These are phyloP conservation scores for Myotis davidii DNA, from an alignment of 2,113 vertebrate genomes.

Conservation along the genomic window DNA sequence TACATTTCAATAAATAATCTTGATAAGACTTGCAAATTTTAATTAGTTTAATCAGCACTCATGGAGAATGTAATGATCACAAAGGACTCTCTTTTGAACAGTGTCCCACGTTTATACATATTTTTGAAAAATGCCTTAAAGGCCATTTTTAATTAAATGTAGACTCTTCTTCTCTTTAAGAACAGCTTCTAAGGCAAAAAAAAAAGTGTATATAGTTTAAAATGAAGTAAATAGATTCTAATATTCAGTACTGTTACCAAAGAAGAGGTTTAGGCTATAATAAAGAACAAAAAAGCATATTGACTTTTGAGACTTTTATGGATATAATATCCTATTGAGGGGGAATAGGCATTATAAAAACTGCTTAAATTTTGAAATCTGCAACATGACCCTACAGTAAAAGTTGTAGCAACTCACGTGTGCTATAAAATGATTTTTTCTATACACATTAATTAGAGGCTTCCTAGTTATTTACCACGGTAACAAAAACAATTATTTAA, in stretches of 20 bases:
- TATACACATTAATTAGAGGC: not conserved
- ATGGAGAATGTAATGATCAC: slow-evolving; percentile 29
- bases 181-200: slow-evolving; percentile 53
- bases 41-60: slow-evolving; percentile 59
- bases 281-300: not conserved
- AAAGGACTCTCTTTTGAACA: slow-evolving; percentile 51
- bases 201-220: slow-evolving; percentile 44
- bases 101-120: not conserved
- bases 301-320: not conserved
- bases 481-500: not conserved
- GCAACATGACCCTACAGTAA: not conserved
- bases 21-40: slow-evolving; percentile 53
- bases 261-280: not conserved
- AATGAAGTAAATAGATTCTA: slow-evolving; percentile 16
- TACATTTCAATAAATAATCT: slow-evolving; percentile 63
- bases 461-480: not conserved
- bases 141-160: slow-evolving; percentile 32
- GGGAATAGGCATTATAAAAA: not conserved
- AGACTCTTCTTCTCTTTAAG: not conserved
- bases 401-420: not conserved
- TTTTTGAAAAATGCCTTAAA: slow-evolving; percentile 55
- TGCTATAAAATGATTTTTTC: not conserved
- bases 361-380: not conserved
- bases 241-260: not conserved
- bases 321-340: not conserved